Percentiles rank a stretch among this genome's conserved stretches.
Evolutionary conservation across 2,888 invertebrate genomes (phyloP).

Genomic region (Tridacna gigas): DNA sequence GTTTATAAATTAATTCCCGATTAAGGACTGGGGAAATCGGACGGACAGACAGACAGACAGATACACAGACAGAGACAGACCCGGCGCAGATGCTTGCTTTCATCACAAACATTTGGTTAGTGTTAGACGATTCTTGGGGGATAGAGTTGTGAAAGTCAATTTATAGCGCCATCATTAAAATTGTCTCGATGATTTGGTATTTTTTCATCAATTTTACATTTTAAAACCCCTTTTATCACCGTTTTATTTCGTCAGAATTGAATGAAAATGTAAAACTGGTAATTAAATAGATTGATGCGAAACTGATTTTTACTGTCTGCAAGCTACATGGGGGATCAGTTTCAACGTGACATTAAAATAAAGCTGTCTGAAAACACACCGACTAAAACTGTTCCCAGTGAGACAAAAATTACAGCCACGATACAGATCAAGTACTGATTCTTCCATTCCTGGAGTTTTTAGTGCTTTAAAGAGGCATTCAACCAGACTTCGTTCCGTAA

Average conservation of each 20-base stretch:
- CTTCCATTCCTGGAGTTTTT: no score
- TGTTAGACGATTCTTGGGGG: no score
- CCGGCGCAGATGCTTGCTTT: no score
- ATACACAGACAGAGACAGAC: no score
- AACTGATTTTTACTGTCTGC: constrained; percentile 17
- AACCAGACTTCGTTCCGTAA: no score
- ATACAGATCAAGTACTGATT: no score
- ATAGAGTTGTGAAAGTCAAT: background rate
- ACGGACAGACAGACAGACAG: no score
- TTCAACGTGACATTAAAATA: constrained; percentile 12
- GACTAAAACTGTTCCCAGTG: background rate
- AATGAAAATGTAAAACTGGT: constrained; percentile 29
- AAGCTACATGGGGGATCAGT: constrained; percentile 10
- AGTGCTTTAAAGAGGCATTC: no score
- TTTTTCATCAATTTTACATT: constrained; percentile 9
- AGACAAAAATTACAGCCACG: background rate
- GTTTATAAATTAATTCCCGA: no score
- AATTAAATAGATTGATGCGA: constrained; percentile 23
- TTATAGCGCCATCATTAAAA: background rate
- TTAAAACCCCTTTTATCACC: constrained; percentile 16
- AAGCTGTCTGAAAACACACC: constrained; percentile 3
- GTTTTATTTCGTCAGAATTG: constrained; percentile 30
- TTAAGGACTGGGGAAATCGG: no score
- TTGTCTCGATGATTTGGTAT: background rate
- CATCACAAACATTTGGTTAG: no score